Conservation (phyloP, 2,888 invertebrate species). For the Lithophane socia region DNA sequence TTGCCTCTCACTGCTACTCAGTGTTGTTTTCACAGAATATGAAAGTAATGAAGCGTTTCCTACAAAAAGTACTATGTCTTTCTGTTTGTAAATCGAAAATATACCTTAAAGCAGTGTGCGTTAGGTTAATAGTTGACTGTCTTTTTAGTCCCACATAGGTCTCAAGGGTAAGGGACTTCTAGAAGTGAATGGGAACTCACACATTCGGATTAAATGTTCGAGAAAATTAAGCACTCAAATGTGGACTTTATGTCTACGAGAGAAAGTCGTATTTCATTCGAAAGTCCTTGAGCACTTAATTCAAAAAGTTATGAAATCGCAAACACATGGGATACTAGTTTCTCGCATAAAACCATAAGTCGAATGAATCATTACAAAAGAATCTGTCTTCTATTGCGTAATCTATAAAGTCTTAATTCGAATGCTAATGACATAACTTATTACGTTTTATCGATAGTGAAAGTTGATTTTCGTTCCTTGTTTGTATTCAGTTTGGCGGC, state of each 20-base stretch:
- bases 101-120: rapidly evolving
- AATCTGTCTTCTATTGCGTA: conserved; percentile 57
- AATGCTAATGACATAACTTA: conserved; percentile 66
- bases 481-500: conserved; percentile 84
- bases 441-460: conserved; percentile 74
- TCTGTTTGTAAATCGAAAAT: conserved; percentile 9
- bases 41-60: conserved; percentile 68
- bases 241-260: background rate
- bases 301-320: conserved; percentile 70
- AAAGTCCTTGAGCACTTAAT: conserved; percentile 63
- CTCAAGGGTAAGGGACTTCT: conserved; percentile 57
- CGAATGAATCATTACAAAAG: conserved; percentile 61
- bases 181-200: conserved; percentile 79
- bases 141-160: conserved; percentile 33
- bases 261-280: conserved; percentile 59
- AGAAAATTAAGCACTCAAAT: conserved; percentile 32
- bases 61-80: conserved; percentile 38
- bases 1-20: conserved; percentile 48
- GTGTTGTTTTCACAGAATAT: conserved; percentile 72
- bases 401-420: conserved; percentile 62
- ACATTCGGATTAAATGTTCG: conserved; percentile 64
- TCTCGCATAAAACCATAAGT: conserved; percentile 48
- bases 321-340: conserved; percentile 65
- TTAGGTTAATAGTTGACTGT: conserved; percentile 53
- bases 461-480: conserved; percentile 63